Percentiles rank a stretch among this genome's conserved stretches.
phyloP scores from a whole-genome alignment of 2,797 vertebrate species.

The Phataginus tricuspis region DNA sequence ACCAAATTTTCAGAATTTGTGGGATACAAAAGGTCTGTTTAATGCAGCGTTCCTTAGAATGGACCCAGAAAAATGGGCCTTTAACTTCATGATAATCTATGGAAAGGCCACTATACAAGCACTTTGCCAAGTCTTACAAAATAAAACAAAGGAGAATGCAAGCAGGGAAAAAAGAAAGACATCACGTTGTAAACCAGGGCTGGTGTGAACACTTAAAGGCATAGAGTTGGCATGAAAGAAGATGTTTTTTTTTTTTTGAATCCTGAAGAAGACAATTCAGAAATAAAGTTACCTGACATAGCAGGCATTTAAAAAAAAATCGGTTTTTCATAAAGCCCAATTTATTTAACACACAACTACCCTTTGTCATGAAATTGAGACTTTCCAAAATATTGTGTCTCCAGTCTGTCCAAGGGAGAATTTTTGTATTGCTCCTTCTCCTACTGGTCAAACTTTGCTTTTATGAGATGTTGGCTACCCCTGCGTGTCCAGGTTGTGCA shows the following conservation, averaged over 20 bases:
- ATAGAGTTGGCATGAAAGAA: not conserved
- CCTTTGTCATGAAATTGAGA: not conserved
- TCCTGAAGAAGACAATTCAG: not conserved
- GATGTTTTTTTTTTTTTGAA: not conserved
- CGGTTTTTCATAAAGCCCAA: not conserved
- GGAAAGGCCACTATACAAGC: not conserved
- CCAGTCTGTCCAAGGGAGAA: not conserved
- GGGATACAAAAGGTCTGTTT: not conserved
- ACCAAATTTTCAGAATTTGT: not conserved
- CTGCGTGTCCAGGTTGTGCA: not conserved
- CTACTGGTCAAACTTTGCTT: not conserved
- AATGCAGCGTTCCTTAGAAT: not conserved
- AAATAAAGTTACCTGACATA: not conserved
- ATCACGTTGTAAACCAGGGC: not conserved
- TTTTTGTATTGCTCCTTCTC: not conserved
- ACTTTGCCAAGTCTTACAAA: conserved; percentile 21
- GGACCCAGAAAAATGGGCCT: not conserved
- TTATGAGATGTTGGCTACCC: not conserved
- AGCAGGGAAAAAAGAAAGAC: not conserved
- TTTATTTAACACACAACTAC: not conserved
- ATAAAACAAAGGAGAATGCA: not conserved
- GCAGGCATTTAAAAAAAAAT: not conserved
- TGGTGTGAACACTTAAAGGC: not conserved
- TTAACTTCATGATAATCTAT: not conserved
- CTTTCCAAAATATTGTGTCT: not conserved